Percentiles rank a stretch among this genome's conserved stretches.
Evolutionary conservation across 2,113 vertebrate genomes (phyloP).

Genomic region (Fulica atra): DNA sequence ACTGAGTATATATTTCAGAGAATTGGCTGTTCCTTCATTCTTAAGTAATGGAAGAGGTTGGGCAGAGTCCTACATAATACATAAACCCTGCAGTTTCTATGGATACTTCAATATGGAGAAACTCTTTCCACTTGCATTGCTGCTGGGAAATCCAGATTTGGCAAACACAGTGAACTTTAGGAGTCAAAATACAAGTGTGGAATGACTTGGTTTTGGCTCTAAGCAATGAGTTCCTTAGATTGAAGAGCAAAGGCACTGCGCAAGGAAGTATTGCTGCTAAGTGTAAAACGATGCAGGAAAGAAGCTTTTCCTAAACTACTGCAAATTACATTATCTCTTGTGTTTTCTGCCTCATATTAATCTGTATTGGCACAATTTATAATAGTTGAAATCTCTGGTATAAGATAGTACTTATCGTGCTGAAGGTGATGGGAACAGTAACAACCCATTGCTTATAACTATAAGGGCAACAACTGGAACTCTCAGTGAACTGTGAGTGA

Average conservation of each 20-base stretch:
- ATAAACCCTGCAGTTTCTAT: background rate
- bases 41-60: background rate
- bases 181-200: background rate
- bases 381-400: background rate
- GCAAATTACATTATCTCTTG: background rate
- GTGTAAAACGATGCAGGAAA: background rate
- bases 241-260: background rate
- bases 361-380: background rate
- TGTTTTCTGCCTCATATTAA: background rate
- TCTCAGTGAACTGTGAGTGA: background rate
- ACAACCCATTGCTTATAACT: no score
- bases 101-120: slow-evolving; percentile 15
- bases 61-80: background rate
- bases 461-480: background rate
- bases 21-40: background rate
- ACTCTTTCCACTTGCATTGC: background rate
- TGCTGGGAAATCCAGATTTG: background rate
- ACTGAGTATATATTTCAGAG: background rate
- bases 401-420: background rate
- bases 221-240: background rate
- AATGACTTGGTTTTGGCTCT: background rate
- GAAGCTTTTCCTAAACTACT: background rate
- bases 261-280: background rate
- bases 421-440: background rate
- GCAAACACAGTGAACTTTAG: background rate